Conservation (phyloP, 2,113 vertebrate species). For the Tapirus terrestris region DNA sequence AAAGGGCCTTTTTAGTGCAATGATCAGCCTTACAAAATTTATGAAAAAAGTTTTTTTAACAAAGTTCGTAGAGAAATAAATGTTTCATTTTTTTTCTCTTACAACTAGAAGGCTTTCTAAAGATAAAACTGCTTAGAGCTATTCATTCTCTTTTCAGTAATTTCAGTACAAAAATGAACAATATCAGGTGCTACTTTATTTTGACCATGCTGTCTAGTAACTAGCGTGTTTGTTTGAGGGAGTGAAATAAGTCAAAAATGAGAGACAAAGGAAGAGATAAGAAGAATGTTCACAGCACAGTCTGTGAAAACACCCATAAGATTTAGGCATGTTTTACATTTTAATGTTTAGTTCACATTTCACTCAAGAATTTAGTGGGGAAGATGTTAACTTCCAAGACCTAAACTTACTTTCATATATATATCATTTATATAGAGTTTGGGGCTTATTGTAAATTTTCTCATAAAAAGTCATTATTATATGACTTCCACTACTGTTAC, state of each 20-base stretch:
- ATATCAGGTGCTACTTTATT: neutral
- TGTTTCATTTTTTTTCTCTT: conserved; percentile 3
- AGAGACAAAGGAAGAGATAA: neutral
- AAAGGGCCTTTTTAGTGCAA: conserved; percentile 9
- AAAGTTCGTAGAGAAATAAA: conserved; percentile 36
- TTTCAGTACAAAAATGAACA: neutral
- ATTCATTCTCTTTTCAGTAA: neutral
- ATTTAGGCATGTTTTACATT: neutral
- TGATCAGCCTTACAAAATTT: conserved; percentile 30
- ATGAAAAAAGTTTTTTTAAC: neutral
- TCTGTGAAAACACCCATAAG: neutral
- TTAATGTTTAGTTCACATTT: conserved; percentile 16
- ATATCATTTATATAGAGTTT: neutral
- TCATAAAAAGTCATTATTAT: neutral
- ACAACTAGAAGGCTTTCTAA: neutral
- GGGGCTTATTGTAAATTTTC: neutral
- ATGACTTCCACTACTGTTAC: neutral
- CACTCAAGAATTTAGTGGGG: neutral
- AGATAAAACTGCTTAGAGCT: neutral
- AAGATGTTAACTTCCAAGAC: neutral
- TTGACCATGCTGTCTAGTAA: neutral
- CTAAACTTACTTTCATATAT: neutral
- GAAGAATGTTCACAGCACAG: neutral
- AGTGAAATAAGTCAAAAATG: neutral
- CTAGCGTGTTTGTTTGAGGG: neutral